Evolutionary conservation across 1,140 invertebrate species (phyloP).

Genomic region (Tetraneura akinire): DNA sequence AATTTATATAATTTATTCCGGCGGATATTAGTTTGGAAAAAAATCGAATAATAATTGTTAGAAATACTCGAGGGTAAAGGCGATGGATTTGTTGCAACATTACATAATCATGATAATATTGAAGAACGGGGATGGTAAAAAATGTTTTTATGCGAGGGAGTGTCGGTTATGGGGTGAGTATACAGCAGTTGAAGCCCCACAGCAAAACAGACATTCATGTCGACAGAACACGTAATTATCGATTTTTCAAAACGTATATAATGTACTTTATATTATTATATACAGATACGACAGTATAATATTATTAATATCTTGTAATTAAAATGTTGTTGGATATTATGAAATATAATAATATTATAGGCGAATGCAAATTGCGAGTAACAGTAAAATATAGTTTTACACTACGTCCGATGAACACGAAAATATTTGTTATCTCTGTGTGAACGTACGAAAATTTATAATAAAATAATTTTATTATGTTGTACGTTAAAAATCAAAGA

Average conservation of each 20-base stretch:
- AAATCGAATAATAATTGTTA: background rate
- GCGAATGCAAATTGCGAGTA: no score
- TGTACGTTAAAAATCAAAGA: no score
- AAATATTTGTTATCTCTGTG: no score
- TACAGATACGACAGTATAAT: background rate
- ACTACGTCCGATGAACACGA: no score
- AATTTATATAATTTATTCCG: no score
- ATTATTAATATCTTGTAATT: conserved; percentile 9
- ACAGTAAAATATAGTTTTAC: no score
- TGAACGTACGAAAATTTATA: no score
- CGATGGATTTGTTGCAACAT: conserved; percentile 7
- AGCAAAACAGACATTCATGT: background rate
- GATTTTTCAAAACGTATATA: conserved; percentile 12
- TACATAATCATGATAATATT: conserved; percentile 3
- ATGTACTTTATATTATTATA: no score
- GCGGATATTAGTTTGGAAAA: background rate
- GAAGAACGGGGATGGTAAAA: background rate
- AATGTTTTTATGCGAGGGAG: background rate
- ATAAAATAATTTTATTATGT: no score
- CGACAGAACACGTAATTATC: conserved; percentile 20
- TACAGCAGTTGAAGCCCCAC: background rate
- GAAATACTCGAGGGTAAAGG: background rate
- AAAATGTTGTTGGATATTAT: background rate
- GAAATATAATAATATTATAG: no score
- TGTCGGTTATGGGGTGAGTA: background rate